Percentiles rank a stretch among this genome's conserved stretches.
phyloP scores from a whole-genome alignment of 2,888 invertebrate genomes.

The Archips xylosteana region DNA sequence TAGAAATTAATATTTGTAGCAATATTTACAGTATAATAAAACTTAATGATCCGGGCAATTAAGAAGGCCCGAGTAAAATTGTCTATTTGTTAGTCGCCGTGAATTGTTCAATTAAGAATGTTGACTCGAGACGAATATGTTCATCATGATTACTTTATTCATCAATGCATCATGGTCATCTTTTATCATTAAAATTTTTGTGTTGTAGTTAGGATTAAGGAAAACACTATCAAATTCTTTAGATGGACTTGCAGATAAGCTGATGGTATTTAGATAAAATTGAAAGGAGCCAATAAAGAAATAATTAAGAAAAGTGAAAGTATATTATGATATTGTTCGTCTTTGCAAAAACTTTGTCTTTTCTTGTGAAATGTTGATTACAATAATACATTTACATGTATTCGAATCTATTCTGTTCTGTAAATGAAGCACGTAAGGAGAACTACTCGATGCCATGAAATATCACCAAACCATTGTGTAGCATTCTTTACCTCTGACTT shows the following conservation, averaged over 20 bases:
- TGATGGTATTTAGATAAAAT: background rate
- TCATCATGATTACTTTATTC: constrained; percentile 7
- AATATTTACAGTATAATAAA: constrained; percentile 69
- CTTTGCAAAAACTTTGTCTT: too few relatives aligned
- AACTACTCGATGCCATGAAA: too few relatives aligned
- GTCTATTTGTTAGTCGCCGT: constrained; percentile 59
- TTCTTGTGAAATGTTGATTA: too few relatives aligned
- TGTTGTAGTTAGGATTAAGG: background rate
- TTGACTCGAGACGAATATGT: constrained; percentile 7
- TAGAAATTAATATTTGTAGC: constrained; percentile 60
- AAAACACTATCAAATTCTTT: background rate
- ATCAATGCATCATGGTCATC: background rate
- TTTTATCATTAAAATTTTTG: background rate
- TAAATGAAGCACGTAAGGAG: too few relatives aligned
- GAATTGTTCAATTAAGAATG: constrained; percentile 49
- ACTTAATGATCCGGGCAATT: constrained; percentile 66
- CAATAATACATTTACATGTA: too few relatives aligned
- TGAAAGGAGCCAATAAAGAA: background rate
- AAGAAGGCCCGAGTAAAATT: constrained; percentile 58
- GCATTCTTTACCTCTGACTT: too few relatives aligned
- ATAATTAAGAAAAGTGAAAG: too few relatives aligned
- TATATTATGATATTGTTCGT: too few relatives aligned
- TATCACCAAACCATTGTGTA: too few relatives aligned
- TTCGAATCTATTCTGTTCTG: too few relatives aligned
- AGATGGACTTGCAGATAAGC: background rate